Evolutionary conservation across 1,140 invertebrate genomes (phyloP), one percentile per base, ranked within the genome.

Genomic region (Caenorhabditis inopinata): DNA sequence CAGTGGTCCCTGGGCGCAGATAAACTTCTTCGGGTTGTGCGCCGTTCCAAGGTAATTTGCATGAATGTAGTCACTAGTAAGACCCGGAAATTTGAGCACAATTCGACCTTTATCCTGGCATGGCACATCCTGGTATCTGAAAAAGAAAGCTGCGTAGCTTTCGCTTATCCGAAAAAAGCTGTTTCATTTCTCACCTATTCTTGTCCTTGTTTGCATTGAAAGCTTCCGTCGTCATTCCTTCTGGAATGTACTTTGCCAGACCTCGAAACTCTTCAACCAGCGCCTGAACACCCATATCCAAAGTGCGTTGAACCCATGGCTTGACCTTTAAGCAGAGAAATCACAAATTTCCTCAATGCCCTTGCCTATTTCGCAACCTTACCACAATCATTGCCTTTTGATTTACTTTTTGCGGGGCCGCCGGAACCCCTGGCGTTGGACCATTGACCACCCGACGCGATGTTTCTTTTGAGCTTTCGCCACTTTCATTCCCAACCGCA

Each of bases 1-100:
- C n/a, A 86, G 73, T n/a, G 84, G 84, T 16, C 85, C 84, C 38
- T 85, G 84, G 6, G 84, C 75, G 47, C 84, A 85, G 68, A 85
- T 86, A 38, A 84, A 85, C 14, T 76, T 47, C 78, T 84, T 83
- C 1, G 85, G 84, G 42, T 49, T 76, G 38, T 74, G 32, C 4
- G 82, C 76, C 23, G 82, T 85, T 9, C 78, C 46, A 14, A 85
- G 76, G 58, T 85, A 85, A 35, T 80, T 82, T 7, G 82, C 74
- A 58, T 83, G 76, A 35, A 79, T 76, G 51, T 68, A 84, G 75
- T 84, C 83, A 11, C 74, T 35, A 21, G 9, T 1, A 11, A 78
- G 73, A 23, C 81, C 81, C 16, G 84, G 84, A 48, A 68, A 83
- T 29, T 85, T 85, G 23, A 85, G 23, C 18, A 85, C 42, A 25